Conservation (phyloP, 1,140 invertebrate genomes). For the Drosophila rufa region DNA sequence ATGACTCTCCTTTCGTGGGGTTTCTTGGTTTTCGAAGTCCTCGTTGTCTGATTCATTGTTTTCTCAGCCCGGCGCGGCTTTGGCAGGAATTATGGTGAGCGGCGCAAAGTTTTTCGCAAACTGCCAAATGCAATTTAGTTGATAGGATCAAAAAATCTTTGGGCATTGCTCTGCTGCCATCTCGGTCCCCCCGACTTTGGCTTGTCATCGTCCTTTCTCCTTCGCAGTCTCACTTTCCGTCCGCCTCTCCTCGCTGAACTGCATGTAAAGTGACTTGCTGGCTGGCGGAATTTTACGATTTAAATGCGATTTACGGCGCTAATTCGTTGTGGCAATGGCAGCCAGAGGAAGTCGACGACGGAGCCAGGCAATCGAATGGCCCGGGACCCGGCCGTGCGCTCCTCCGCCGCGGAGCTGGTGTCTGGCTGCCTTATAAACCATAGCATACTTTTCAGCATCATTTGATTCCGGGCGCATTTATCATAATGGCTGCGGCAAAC, state of each 20-base stretch:
- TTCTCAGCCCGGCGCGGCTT: constrained; percentile 24
- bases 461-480: constrained; percentile 75
- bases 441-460: constrained; percentile 75
- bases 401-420: not conserved
- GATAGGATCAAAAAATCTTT: constrained; percentile 84
- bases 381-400: constrained; percentile 9
- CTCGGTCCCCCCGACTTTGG: constrained; percentile 30
- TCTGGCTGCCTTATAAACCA: constrained; percentile 60
- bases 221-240: not conserved
- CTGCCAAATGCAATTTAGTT: constrained; percentile 83
- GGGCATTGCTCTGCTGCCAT: constrained; percentile 32
- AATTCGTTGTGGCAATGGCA: constrained; percentile 79
- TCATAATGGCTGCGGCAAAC: constrained; percentile 62
- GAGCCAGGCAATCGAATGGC: constrained; percentile 63
- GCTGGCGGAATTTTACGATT: constrained; percentile 80
- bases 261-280: constrained; percentile 74
- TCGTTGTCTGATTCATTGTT: constrained; percentile 46
- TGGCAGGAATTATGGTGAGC: constrained; percentile 65
- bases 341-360: constrained; percentile 17
- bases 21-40: not conserved
- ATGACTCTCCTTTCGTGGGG: constrained; percentile 4
- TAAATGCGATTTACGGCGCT: constrained; percentile 84
- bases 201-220: constrained; percentile 35
- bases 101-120: constrained; percentile 76
- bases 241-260: constrained; percentile 18